phyloP scores from a whole-genome alignment of 2,113 vertebrate species.

The Hippocampus mohnikei region DNA sequence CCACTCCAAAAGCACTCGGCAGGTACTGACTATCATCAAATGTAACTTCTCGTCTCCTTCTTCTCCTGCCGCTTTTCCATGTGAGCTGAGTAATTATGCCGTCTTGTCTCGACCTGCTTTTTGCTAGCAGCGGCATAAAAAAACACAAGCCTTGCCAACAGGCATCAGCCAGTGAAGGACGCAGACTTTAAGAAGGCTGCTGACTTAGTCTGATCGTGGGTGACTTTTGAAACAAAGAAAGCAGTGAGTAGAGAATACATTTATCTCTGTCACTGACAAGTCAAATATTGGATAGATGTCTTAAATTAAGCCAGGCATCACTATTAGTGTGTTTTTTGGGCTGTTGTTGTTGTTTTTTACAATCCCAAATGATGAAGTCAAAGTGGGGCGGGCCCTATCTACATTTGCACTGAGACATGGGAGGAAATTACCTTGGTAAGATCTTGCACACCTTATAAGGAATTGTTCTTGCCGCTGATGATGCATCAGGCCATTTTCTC shows the following conservation, averaged over 20 bases:
- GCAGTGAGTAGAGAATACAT: neutral
- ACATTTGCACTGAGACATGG: neutral
- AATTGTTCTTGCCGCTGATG: neutral
- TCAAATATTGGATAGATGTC: neutral
- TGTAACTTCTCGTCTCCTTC: neutral
- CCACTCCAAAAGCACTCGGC: neutral
- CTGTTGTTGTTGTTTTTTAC: neutral
- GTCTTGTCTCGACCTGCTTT: conserved; percentile 48
- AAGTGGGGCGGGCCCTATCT: neutral
- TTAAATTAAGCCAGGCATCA: neutral
- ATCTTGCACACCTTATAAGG: conserved; percentile 1
- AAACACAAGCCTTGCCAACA: conserved; percentile 35
- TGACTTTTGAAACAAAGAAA: neutral
- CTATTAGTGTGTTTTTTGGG: no score
- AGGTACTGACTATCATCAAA: neutral
- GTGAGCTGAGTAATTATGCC: conserved; percentile 25
- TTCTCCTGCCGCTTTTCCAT: neutral
- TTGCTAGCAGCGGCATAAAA: conserved; percentile 21
- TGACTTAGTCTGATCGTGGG: conserved; percentile 1
- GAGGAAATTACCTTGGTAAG: neutral
- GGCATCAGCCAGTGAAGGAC: conserved; percentile 21
- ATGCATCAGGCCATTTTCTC: neutral
- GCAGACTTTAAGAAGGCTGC: neutral
- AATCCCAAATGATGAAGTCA: neutral
- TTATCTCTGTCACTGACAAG: neutral